Percentiles rank a stretch among this genome's conserved stretches.
Conservation (phyloP, 2,888 invertebrate genomes). For the Troides helena region DNA sequence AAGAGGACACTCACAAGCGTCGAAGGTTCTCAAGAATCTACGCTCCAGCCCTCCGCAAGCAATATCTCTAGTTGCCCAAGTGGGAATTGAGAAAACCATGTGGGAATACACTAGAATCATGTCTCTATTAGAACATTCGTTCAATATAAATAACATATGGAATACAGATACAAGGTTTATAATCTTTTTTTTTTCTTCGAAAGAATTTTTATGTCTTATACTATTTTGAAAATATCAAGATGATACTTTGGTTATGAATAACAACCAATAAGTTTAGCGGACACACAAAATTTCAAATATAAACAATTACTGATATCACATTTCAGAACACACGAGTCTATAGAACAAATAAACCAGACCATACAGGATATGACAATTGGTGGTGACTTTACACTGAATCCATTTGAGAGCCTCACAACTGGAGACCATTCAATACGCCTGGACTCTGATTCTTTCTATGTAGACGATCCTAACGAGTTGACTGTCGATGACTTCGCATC, state of each 20-base stretch:
- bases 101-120: slow-evolving; percentile 74
- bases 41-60: slow-evolving; percentile 65
- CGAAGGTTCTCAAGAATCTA: slow-evolving; percentile 66
- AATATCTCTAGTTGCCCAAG: slow-evolving; percentile 67
- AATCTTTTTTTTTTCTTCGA: background rate
- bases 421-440: slow-evolving; percentile 67
- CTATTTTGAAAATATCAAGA: too few species aligned
- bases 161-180: slow-evolving; percentile 63
- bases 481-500: slow-evolving; percentile 74
- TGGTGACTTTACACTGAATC: slow-evolving; percentile 69
- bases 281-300: background rate
- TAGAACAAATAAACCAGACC: slow-evolving; percentile 75
- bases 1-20: slow-evolving; percentile 68
- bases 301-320: background rate
- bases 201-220: background rate
- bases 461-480: slow-evolving; percentile 64
- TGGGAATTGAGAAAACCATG: slow-evolving; percentile 68
- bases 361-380: slow-evolving; percentile 77
- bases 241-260: too few species aligned
- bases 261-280: background rate
- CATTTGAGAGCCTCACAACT: slow-evolving; percentile 62
- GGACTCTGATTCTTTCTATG: slow-evolving; percentile 67
- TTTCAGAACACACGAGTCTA: slow-evolving; percentile 62
- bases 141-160: slow-evolving; percentile 73
- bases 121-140: slow-evolving; percentile 71